These are phyloP conservation scores for Lacerta viridis DNA, from an alignment of 2,797 vertebrate genomes.

Conservation along the genomic window DNA sequence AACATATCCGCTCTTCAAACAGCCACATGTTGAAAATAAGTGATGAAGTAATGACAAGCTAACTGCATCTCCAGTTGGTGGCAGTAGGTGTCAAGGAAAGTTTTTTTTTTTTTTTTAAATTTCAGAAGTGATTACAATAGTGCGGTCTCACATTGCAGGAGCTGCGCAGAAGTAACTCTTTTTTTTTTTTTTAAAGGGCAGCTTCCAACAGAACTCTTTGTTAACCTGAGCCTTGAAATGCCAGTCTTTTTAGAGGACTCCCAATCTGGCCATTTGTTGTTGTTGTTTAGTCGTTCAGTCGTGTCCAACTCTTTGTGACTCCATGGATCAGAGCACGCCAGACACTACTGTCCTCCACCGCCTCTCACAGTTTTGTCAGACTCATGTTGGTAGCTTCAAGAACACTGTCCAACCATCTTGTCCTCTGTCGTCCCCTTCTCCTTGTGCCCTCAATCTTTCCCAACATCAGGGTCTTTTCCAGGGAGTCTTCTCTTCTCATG, in stretches of 20 bases:
- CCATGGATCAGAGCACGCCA: no score
- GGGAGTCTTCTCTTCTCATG: no score
- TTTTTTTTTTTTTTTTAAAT: not conserved
- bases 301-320: no score
- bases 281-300: no score
- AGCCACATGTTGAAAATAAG: not conserved
- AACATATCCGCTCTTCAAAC: not conserved
- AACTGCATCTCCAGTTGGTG: not conserved
- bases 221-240: not conserved
- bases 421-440: no score
- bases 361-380: no score
- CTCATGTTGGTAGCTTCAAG: no score
- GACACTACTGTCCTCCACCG: no score
- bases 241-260: not conserved
- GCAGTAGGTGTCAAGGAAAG: conserved; percentile 30
- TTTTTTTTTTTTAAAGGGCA: not conserved
- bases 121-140: not conserved
- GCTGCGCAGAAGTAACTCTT: not conserved
- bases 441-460: no score
- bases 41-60: not conserved
- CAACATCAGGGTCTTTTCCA: no score
- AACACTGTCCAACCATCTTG: no score
- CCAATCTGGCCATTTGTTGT: not conserved
- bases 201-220: not conserved
- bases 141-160: not conserved